Percentiles rank a stretch among this genome's conserved stretches.
Evolutionary conservation across 2,888 invertebrate species (phyloP).

Genomic region (Pristionchus fissidentatus): DNA sequence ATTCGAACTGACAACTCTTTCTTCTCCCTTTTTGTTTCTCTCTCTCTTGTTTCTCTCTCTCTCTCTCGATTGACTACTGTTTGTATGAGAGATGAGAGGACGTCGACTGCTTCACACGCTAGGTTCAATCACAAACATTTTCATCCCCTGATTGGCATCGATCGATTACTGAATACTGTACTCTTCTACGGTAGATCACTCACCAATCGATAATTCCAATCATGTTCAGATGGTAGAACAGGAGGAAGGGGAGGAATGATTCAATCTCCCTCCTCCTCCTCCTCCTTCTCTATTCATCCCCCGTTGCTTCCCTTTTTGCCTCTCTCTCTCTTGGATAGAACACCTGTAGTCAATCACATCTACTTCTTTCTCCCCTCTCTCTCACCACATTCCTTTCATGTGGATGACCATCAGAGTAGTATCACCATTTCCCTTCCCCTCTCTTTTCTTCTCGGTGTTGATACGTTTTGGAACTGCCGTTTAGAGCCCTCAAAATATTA

Average conservation of each 20-base stretch:
- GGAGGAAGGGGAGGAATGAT: background rate
- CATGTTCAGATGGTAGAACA: background rate
- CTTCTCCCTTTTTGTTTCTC: constrained; percentile 7
- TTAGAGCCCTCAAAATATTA: too few relatives aligned
- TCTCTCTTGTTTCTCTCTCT: background rate
- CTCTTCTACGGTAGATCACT: background rate
- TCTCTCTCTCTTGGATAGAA: background rate
- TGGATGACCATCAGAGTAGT: background rate
- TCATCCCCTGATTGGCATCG: background rate
- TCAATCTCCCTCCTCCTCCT: background rate
- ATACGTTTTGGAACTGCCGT: too few relatives aligned
- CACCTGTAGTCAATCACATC: constrained; percentile 21
- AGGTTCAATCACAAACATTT: constrained; percentile 14
- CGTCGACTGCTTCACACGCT: constrained; percentile 9
- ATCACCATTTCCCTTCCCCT: background rate
- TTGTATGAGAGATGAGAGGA: constrained; percentile 40
- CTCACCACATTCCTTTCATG: background rate
- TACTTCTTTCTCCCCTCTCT: background rate
- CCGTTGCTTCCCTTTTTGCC: constrained; percentile 13
- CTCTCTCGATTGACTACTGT: constrained; percentile 22
- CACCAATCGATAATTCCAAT: background rate
- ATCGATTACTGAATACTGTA: too few relatives aligned
- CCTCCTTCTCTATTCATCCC: constrained; percentile 10
- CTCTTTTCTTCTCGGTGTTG: too few relatives aligned
- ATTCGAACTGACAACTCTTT: constrained; percentile 25